Base-by-base conservation (phyloP, 2,888 invertebrate genomes). In the Apantesis nais region DNA sequence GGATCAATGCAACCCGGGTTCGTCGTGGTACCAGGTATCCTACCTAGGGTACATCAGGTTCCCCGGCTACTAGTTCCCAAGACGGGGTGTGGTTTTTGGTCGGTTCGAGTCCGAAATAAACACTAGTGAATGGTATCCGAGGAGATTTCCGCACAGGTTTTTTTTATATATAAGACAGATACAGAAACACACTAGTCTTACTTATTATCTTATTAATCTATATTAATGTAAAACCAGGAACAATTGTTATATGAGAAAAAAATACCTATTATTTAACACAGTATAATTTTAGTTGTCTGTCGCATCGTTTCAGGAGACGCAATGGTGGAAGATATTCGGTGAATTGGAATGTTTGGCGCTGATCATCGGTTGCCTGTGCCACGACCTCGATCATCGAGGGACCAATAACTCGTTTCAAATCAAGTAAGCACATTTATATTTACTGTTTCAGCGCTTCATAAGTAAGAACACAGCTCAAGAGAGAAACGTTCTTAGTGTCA, bases 321-420 rank as follows among this genome's bases (percentile, higher is more conserved):
- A 98, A 87, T 98, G 98, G 98, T 98, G 98, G 98, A 97, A 98
- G 92, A 97, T 98, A 85, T 97, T 98, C 91, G 98, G 98, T 7
- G 98, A 98, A 92, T 97, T 98, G 81, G 98, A 98, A 93, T 98
- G 98, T 87, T 95, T 99, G 85, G 98, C 98, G 55, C 95, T 99
- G 69, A 97, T 99, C 88, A 98, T 99, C 78, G 99, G 98, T 76
- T 99, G 99, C 88, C 95, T 99, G 67, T 99, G 99, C 89, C 99
- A 99, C 91, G 99, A 99, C 92, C 96, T 99, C 83, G 99, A 99
- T 92, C 99, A 99, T 89, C 96, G 99, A 87, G 99, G 99, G 89
- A 99, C 99, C 83, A 99, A 99, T 93, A 99, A 99, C 95, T 98
- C 99, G 77, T 99, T 99, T 94, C 99, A 99, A 96, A 98, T 98